Evolutionary conservation across 2,888 invertebrate genomes (phyloP).

Genomic region (Fragum fragum): DNA sequence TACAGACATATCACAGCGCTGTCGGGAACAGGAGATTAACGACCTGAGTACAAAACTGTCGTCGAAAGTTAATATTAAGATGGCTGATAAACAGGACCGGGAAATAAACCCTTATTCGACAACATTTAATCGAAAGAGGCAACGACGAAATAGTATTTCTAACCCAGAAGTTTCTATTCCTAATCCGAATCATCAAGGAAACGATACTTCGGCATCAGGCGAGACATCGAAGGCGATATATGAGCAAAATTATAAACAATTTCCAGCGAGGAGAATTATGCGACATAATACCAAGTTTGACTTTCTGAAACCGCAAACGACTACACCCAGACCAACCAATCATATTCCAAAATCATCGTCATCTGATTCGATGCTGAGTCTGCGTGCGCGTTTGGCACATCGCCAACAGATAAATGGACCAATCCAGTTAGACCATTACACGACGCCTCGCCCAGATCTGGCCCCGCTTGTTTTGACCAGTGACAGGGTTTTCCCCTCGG

Average conservation of each 20-base stretch:
- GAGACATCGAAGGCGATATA: slow-evolving; percentile 40
- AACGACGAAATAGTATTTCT: slow-evolving; percentile 20
- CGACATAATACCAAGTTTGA: slow-evolving; percentile 73
- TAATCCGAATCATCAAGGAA: neutral
- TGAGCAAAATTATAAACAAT: slow-evolving; percentile 72
- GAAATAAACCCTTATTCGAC: slow-evolving; percentile 72
- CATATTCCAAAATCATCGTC: slow-evolving; percentile 43
- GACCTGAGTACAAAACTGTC: slow-evolving; percentile 76
- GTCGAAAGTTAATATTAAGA: slow-evolving; percentile 69
- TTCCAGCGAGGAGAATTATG: slow-evolving; percentile 79
- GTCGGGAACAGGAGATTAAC: slow-evolving; percentile 80
- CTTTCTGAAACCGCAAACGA: slow-evolving; percentile 51
- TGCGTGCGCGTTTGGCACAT: slow-evolving; percentile 53
- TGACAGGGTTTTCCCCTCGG: slow-evolving; percentile 34
- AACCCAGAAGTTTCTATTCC: slow-evolving; percentile 1
- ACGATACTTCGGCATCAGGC: neutral
- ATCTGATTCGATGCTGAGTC: slow-evolving; percentile 42
- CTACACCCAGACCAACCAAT: slow-evolving; percentile 7
- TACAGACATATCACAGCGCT: slow-evolving; percentile 79
- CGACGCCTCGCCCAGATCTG: slow-evolving; percentile 69
- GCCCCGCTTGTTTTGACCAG: slow-evolving; percentile 71
- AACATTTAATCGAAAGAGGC: slow-evolving; percentile 60
- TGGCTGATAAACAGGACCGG: slow-evolving; percentile 51
- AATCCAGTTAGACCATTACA: slow-evolving; percentile 75
- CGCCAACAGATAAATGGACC: slow-evolving; percentile 72